Conservation (phyloP, 2,113 vertebrate genomes). For the Myrmecobius fasciatus region DNA sequence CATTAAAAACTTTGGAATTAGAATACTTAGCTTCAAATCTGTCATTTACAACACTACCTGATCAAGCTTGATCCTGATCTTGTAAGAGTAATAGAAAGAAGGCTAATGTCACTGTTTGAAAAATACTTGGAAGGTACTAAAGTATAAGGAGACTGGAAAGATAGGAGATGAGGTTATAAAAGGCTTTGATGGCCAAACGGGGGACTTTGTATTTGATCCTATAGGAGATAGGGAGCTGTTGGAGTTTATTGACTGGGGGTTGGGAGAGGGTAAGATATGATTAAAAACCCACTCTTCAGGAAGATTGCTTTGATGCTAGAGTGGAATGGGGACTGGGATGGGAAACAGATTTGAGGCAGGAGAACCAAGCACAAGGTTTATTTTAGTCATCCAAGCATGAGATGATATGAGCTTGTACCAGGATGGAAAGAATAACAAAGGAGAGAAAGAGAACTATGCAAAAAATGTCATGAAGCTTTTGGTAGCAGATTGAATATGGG, state of each 20-base stretch:
- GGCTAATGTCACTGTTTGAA: background rate
- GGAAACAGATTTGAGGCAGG: background rate
- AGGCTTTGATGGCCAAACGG: background rate
- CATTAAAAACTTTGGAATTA: background rate
- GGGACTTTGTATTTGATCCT: background rate
- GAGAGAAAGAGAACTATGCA: background rate
- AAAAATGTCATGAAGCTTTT: background rate
- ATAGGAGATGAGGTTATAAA: background rate
- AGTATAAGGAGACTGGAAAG: background rate
- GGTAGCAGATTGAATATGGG: background rate
- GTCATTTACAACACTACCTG: background rate
- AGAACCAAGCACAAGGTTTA: background rate
- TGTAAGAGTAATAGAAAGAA: background rate
- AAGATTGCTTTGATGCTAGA: too few species aligned
- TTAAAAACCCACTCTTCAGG: too few species aligned
- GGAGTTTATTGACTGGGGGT: background rate
- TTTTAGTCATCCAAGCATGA: background rate
- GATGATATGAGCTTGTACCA: background rate
- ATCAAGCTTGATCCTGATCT: background rate
- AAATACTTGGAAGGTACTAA: background rate
- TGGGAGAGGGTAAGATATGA: too few species aligned
- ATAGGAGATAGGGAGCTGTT: background rate
- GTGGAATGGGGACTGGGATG: background rate
- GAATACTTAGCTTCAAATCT: background rate
- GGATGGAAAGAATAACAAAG: background rate